Base-by-base conservation (phyloP, 2,888 invertebrate species). In the Drosophila monieri region DNA sequence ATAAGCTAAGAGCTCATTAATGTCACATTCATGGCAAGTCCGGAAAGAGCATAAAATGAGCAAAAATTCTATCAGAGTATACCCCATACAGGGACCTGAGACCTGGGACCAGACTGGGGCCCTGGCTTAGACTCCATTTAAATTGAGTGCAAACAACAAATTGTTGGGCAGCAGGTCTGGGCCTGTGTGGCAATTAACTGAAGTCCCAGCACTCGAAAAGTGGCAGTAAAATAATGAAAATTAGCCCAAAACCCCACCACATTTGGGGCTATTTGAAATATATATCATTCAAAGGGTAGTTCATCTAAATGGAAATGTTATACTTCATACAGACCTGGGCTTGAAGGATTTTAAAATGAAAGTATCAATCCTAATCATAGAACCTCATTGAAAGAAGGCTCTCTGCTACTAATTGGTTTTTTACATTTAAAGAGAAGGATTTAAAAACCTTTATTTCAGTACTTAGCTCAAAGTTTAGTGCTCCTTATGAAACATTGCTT, bases 1-100 rank as follows among this genome's bases (percentile, higher is more conserved):
- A 87, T 87, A 87, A 85, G 81, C 85, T 73, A 56, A 78, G 87
- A 87, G 85, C 83, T 83, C 87, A 83, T 83, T 83, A 83, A 83
- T 83, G 83, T 83, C 87, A 81, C 87, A 83, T 83, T 83, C 87
- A 87, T 78, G 81, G 77, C 77, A 66, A 67, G 68, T 69, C 68
- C 67, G 39, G 74, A 70, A 76, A 70, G 76, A 69, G 72, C 80
- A 86, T 80, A 78, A 80, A 81, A 68, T 78, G 80, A 62, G 76
- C 66, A 62, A 78, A 76, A 86, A 76, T 84, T 84, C 87, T 80
- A 84, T 86, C 87, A 78, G 52, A 39, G 52, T 43, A 48, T 18
- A 37, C 47, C 51, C 49, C 41, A 65, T 54, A 25, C 64, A 39
- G 43, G 65, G 65, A 55, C 52, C 58, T 12, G 14, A 3, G 8